phyloP scores from a whole-genome alignment of 1,140 invertebrate genomes.

The Aricia agestis region DNA sequence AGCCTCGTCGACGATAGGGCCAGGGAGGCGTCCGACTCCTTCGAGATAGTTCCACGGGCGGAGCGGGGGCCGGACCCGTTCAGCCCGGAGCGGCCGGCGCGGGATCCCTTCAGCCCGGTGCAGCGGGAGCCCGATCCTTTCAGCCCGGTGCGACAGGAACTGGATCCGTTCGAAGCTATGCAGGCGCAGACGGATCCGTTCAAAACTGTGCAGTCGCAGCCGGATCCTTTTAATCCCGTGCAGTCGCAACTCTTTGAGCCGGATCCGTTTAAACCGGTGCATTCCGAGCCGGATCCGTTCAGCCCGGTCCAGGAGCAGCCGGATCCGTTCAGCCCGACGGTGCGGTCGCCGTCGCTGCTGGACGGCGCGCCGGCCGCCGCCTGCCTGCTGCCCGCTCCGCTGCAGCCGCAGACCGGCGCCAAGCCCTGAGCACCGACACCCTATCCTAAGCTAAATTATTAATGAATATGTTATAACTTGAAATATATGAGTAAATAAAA shows the following conservation, averaged over 20 bases:
- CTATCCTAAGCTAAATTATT: background rate
- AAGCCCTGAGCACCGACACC: background rate
- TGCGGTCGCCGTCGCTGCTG: conserved; percentile 68
- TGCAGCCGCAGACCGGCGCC: conserved; percentile 73
- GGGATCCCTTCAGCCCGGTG: conserved; percentile 35
- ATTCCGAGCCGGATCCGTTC: conserved; percentile 30
- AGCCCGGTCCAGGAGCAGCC: conserved; percentile 30
- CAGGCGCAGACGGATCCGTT: conserved; percentile 73
- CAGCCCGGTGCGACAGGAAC: conserved; percentile 33
- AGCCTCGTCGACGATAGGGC: conserved; percentile 43
- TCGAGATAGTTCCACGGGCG: conserved; percentile 47
- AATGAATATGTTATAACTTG: background rate
- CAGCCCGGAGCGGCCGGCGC: conserved; percentile 32
- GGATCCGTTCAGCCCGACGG: conserved; percentile 35
- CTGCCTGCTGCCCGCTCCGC: conserved; percentile 80
- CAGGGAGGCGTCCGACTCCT: conserved; percentile 38
- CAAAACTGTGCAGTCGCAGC: conserved; percentile 68
- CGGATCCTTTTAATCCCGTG: background rate
- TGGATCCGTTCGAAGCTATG: conserved; percentile 78
- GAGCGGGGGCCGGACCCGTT: conserved; percentile 25
- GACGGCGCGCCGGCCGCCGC: conserved; percentile 77
- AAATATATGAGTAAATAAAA: background rate
- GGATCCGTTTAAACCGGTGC: conserved; percentile 33
- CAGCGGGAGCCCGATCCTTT: conserved; percentile 29
- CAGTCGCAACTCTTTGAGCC: background rate